Conservation (phyloP, 2,888 invertebrate genomes). For the Orthonychiurus folsomi region DNA sequence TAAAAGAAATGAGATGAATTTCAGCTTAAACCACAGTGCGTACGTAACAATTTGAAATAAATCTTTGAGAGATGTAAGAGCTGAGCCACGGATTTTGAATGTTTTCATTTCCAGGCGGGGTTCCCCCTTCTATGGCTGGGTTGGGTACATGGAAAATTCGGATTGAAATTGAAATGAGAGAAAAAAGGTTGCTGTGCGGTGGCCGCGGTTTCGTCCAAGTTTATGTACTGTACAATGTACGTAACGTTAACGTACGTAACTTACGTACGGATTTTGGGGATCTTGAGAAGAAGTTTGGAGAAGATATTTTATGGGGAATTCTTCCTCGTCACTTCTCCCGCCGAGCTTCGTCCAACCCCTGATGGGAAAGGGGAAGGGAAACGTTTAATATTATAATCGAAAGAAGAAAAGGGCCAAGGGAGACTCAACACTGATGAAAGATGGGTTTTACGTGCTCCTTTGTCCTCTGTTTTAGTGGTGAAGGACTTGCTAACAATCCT, state of each 20-base stretch:
- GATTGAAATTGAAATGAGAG: slow-evolving; percentile 15
- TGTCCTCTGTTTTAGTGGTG: no score
- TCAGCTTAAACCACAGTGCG: not conserved
- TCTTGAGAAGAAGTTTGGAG: slow-evolving; percentile 14
- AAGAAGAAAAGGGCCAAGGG: not conserved
- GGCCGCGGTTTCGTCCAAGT: no score
- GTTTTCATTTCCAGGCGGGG: not conserved
- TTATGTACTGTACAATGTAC: no score
- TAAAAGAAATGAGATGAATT: not conserved
- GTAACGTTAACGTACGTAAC: no score
- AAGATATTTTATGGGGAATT: slow-evolving; percentile 16
- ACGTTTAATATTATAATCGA: slow-evolving; percentile 1
- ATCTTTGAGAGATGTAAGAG: not conserved
- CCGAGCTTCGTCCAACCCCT: not conserved
- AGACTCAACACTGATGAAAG: not conserved
- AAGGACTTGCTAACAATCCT: no score
- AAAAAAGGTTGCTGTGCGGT: slow-evolving; percentile 17
- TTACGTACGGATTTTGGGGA: no score
- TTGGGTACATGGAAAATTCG: not conserved
- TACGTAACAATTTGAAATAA: not conserved
- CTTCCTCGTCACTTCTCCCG: slow-evolving; percentile 17
- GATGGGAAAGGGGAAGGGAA: not conserved
- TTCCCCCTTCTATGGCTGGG: no score
- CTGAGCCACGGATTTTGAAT: not conserved
- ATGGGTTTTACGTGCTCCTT: no score